phyloP scores from a whole-genome alignment of 2,888 invertebrate species.

The Bugulina stolonifera region DNA sequence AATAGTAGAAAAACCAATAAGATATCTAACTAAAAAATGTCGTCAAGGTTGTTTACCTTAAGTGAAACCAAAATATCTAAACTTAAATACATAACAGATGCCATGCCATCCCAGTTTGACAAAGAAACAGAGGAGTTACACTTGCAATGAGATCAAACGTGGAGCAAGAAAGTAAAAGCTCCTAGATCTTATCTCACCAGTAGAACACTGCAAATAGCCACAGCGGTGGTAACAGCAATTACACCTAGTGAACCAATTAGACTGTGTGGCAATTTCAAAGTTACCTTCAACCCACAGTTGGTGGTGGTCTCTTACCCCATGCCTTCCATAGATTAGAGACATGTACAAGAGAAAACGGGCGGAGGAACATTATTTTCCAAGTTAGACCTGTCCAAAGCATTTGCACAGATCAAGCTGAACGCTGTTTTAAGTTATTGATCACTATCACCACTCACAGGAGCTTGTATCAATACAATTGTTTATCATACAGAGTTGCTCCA shows the following conservation, averaged over 20 bases:
- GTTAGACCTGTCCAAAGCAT: slow-evolving; percentile 33
- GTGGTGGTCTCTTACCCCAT: slow-evolving; percentile 1
- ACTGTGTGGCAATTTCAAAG: slow-evolving; percentile 21
- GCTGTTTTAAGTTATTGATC: slow-evolving; percentile 29
- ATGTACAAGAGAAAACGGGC: slow-evolving; percentile 14
- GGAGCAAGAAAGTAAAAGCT: not conserved
- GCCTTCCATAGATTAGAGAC: slow-evolving; percentile 12
- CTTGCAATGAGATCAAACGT: not conserved
- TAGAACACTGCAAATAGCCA: slow-evolving; percentile 8
- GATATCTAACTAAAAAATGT: no score
- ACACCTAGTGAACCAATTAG: not conserved
- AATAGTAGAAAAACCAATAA: no score
- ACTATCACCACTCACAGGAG: slow-evolving; percentile 31
- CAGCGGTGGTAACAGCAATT: slow-evolving; percentile 15
- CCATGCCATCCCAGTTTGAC: not conserved
- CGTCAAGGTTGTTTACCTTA: no score
- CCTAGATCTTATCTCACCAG: slow-evolving; percentile 11
- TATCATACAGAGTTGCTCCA: slow-evolving; percentile 32
- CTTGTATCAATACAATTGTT: slow-evolving; percentile 29
- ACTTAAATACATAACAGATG: no score
- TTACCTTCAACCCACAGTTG: slow-evolving; percentile 10
- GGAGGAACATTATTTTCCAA: slow-evolving; percentile 28
- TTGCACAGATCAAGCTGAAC: slow-evolving; percentile 31
- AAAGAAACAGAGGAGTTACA: not conserved
- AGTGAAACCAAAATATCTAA: no score